Percentiles rank a stretch among this genome's conserved stretches.
These are phyloP conservation scores for Palythoa grandis DNA, from an alignment of 92 coral and sea anemone genomes.

Conservation along the genomic window DNA sequence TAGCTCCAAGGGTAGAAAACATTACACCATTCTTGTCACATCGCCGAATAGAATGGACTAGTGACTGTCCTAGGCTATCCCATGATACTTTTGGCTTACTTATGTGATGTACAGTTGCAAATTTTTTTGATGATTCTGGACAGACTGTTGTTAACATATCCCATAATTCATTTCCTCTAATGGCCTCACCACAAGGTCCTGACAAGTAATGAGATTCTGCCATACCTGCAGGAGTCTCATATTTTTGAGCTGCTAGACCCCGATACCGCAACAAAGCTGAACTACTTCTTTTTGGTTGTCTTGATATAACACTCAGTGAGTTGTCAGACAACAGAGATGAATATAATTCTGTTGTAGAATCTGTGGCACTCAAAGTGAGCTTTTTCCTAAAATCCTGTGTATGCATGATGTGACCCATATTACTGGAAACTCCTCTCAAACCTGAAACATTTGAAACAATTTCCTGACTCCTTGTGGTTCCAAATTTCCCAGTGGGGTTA, in stretches of 20 bases:
- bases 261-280: constrained; percentile 82
- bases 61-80: constrained; percentile 78
- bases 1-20: constrained; percentile 64
- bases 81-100: constrained; percentile 74
- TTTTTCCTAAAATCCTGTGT: background rate
- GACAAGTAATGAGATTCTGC: constrained; percentile 8
- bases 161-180: constrained; percentile 87
- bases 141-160: constrained; percentile 86
- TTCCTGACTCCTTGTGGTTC: background rate
- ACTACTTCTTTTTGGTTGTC: constrained; percentile 75
- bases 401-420: background rate
- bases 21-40: constrained; percentile 71
- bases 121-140: constrained; percentile 84
- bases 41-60: constrained; percentile 73
- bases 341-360: constrained; percentile 14
- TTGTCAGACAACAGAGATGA: constrained; percentile 20
- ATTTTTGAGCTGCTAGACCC: constrained; percentile 53
- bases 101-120: constrained; percentile 78
- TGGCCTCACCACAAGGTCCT: constrained; percentile 38
- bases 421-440: background rate
- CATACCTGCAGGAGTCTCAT: constrained; percentile 1
- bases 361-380: background rate
- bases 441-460: background rate
- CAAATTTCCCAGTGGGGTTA: background rate
- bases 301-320: constrained; percentile 56